Evolutionary conservation across 2,113 vertebrate species (phyloP), one percentile per base, ranked within the genome.

Genomic region (Emberiza fucata): DNA sequence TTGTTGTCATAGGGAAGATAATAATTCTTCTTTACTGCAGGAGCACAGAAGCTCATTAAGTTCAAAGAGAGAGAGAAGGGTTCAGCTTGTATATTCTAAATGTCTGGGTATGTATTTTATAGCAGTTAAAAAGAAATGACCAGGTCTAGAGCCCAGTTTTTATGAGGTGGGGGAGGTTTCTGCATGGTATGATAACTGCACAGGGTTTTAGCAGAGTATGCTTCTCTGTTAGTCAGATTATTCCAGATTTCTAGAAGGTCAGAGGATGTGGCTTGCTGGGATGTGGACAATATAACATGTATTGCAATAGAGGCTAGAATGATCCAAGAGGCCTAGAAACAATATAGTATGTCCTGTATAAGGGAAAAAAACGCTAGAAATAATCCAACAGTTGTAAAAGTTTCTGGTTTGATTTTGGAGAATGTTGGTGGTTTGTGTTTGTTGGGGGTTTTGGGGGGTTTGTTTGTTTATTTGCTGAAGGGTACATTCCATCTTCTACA

Each of bases 201-300:
- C 48, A 53, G 35, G 25, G 27, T 59, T 89, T 77, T 31, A 33
- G 50, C 40, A 78, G 56, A 57, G 22, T 61, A 2, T 87, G 42
- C 29, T 45, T 50, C 13, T 72, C 56, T 68, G 70, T 75, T 71
- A 39, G 44, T 44, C 18, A 19, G 71, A 57, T 83, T 69, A 42
- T 73, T 86, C 68, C 39, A 33, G 63, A 50, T 85, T 88, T 92
- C 71, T 40, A 19, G 73, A 91, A 91, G 47, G 81, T 65, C 54
- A 61, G 75, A 82, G 44, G 54, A 85, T 73, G 53, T 45, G 54
- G n/a, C 28, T 82, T 80, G 48, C 37, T 57, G 59, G 63, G 20
- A 22, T 63, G 21, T 53, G 54, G 63, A 37, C 45, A 61, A 5
- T 53, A 11, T 60, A 72, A 51, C 10, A 3, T 50, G 23, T 59